Evolutionary conservation across 2,888 invertebrate genomes (phyloP).

Genomic region (Diloba caeruleocephala): DNA sequence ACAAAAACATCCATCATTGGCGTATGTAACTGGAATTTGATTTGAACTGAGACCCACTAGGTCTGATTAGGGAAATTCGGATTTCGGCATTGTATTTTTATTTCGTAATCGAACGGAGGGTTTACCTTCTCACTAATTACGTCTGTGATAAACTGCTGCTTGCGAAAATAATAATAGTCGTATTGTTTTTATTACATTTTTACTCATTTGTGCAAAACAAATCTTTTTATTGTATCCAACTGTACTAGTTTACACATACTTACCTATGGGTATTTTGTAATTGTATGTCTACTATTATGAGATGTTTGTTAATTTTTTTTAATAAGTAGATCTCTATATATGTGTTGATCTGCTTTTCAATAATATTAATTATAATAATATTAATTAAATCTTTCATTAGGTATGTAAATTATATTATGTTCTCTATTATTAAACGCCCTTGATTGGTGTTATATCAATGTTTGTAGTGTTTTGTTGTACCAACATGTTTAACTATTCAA

Average conservation of each 20-base stretch:
- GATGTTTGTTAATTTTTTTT: slow-evolving; percentile 25
- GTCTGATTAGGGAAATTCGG: not conserved
- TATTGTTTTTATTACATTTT: not conserved
- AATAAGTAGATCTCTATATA: slow-evolving; percentile 26
- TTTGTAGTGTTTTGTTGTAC: slow-evolving; percentile 40
- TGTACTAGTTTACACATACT: slow-evolving; percentile 45
- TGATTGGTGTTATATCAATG: slow-evolving; percentile 35
- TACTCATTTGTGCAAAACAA: slow-evolving; percentile 1
- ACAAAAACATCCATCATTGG: not conserved
- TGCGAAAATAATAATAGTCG: not conserved
- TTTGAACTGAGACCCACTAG: not conserved
- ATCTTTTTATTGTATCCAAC: slow-evolving; percentile 20
- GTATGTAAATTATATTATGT: slow-evolving; percentile 31
- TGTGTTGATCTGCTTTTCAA: slow-evolving; percentile 48
- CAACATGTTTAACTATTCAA: slow-evolving; percentile 37
- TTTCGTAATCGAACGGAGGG: not conserved
- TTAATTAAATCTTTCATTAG: slow-evolving; percentile 32
- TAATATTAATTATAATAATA: slow-evolving; percentile 18
- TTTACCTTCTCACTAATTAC: not conserved
- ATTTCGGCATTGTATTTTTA: too few relatives aligned
- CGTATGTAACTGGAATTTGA: not conserved
- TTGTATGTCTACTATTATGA: slow-evolving; percentile 14
- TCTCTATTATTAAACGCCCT: slow-evolving; percentile 19
- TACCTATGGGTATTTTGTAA: slow-evolving; percentile 42
- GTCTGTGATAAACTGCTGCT: not conserved